These are phyloP conservation scores for Euleptes europaea DNA, from an alignment of 2,113 vertebrate species.

Conservation along the genomic window DNA sequence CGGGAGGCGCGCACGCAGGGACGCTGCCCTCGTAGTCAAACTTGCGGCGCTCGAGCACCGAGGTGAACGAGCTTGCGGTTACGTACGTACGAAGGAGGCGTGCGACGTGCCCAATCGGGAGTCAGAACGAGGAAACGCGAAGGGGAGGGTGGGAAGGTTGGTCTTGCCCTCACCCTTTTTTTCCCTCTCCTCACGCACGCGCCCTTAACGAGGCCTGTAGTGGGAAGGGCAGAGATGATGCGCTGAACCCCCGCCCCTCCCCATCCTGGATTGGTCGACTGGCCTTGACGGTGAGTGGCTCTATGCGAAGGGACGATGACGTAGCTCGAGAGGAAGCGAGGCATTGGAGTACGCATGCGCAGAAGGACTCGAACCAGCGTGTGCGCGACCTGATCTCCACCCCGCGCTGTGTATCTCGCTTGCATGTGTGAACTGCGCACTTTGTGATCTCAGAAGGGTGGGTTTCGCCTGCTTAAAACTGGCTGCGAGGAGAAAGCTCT, in stretches of 20 bases:
- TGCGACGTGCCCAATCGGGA: background rate
- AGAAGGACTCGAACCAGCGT: background rate
- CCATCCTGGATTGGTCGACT: background rate
- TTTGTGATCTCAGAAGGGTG: too few species aligned
- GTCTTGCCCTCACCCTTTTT: rapidly evolving
- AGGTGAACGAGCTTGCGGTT: background rate
- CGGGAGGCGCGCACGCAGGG: background rate
- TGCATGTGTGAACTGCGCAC: too few species aligned
- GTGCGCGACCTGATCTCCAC: too few species aligned
- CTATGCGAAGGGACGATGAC: background rate
- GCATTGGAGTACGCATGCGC: background rate
- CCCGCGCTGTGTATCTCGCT: too few species aligned
- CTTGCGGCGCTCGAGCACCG: background rate
- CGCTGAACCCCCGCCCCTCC: background rate
- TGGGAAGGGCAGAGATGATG: too few species aligned
- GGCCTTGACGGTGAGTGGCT: background rate
- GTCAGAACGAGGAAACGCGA: too few species aligned
- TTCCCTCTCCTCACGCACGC: background rate
- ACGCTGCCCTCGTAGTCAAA: background rate
- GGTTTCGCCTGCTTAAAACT: too few species aligned
- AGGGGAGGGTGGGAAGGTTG: too few species aligned
- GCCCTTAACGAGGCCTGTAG: background rate
- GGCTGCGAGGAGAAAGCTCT: too few species aligned
- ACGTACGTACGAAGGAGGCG: background rate
- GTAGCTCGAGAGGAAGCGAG: background rate